Evolutionary conservation across 2,797 vertebrate species (phyloP).

Genomic region (Centropyge bicolor): DNA sequence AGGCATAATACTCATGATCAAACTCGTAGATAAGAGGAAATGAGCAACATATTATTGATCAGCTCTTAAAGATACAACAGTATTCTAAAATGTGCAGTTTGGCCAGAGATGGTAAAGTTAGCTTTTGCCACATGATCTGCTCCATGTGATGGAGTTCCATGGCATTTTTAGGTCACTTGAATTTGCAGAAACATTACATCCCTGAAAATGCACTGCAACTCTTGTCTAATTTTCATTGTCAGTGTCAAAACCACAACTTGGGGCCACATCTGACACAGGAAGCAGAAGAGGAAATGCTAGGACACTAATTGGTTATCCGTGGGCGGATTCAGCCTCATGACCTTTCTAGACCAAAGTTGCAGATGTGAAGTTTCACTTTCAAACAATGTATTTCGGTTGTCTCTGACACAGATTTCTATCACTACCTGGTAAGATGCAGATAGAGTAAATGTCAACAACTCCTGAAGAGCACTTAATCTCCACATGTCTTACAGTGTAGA

Average conservation of each 20-base stretch:
- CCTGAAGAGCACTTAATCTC: background rate
- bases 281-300: constrained; percentile 53
- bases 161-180: constrained; percentile 29
- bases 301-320: constrained; percentile 48
- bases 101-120: background rate
- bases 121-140: background rate
- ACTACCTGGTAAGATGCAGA: background rate
- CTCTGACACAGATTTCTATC: constrained; percentile 63
- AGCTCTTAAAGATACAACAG: background rate
- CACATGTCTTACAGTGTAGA: background rate
- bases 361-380: constrained; percentile 54
- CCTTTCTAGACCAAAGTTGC: constrained; percentile 53
- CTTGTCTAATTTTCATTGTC: background rate
- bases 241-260: constrained; percentile 13
- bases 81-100: background rate
- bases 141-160: constrained; percentile 2
- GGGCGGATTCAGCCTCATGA: constrained; percentile 57
- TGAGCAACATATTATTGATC: background rate
- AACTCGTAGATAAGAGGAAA: background rate
- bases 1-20: background rate
- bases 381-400: background rate
- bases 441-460: background rate
- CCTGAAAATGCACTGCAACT: constrained; percentile 3
- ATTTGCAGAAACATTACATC: constrained; percentile 13
- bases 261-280: constrained; percentile 57